Base-by-base conservation (phyloP, 2,797 vertebrate species). In the Erpetoichthys calabaricus region DNA sequence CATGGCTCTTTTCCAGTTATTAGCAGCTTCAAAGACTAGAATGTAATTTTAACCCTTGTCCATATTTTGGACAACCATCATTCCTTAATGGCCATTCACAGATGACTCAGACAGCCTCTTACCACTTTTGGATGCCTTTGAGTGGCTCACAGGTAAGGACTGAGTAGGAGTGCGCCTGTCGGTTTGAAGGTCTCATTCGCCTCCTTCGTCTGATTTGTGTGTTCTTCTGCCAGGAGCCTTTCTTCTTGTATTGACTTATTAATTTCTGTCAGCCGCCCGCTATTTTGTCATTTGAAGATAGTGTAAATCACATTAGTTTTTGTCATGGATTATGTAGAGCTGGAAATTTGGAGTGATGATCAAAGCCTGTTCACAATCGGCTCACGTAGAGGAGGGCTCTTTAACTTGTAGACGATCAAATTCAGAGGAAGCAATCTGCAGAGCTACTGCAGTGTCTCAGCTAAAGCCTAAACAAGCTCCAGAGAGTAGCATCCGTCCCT, bases 271-370 rank as follows among this genome's bases (percentile, higher is more conserved):
- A 86, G 80, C 80, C 86, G 80, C 85, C 80, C 86, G 80, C 85
- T 82, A 84, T 81, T 83, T 86, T 92, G 90, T 86, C 86, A 86
- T 88, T 86, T 82, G 85, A 84, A 91, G 91, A 93, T 92, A 84
- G 72, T 88, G 84, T 82, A 94, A 94, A 96, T 97, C 91, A 87
- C 86, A 87, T 96, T 92, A 93, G 79, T 88, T 86, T 86, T 81
- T 81, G 88, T 91, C 89, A 94, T 91, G 90, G 91, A 91, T 95
- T 91, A 91, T 81, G 80, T 58, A 65, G 75, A 85, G 83, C 82
- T 82, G 84, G 90, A 89, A 89, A 87, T 79, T 86, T 86, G 79
- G 80, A 80, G 69, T 44, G 8, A 79, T 87, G 89, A 95, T 94
- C 89, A 94, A 94, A 94, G 89, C 77, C 75, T 61, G 76, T 81